Conservation (phyloP, 2,797 vertebrate genomes). For the Cryptoblepharus egeriae region DNA sequence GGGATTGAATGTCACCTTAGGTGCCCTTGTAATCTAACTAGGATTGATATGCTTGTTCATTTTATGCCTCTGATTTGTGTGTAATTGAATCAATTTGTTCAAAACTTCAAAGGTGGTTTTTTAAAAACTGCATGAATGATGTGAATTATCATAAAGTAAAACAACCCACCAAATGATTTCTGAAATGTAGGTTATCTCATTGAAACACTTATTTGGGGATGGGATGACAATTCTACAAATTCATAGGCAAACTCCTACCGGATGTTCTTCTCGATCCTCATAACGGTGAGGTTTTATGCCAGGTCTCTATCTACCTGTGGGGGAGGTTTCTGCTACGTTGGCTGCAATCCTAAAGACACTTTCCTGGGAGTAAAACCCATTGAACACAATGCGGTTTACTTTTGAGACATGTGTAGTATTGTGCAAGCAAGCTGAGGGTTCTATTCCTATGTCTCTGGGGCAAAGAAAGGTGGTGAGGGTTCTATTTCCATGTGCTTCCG, state of each 20-base stretch:
- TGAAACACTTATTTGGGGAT: background rate
- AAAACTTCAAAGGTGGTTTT: constrained; percentile 10
- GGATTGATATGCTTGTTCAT: constrained; percentile 8
- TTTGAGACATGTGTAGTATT: too few relatives aligned
- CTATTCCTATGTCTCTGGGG: too few relatives aligned
- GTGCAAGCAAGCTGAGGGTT: too few relatives aligned
- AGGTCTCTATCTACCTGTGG: too few relatives aligned
- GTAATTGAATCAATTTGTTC: constrained; percentile 1
- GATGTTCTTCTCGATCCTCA: too few relatives aligned
- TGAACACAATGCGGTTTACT: too few relatives aligned
- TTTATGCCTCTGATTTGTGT: background rate
- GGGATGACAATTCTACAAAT: background rate
- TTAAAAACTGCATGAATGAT: background rate
- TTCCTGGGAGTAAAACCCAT: too few relatives aligned
- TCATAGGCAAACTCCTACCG: background rate
- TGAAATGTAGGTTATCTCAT: background rate
- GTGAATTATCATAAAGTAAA: background rate
- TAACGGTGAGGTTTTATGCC: too few relatives aligned
- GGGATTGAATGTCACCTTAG: background rate
- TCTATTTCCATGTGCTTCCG: too few relatives aligned
- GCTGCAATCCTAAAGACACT: too few relatives aligned
- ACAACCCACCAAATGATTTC: background rate
- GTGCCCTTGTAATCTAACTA: constrained; percentile 9
- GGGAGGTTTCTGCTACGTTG: too few relatives aligned
- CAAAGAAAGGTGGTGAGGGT: too few relatives aligned